Base-by-base conservation (phyloP, 2,113 vertebrate genomes). In the Cacatua alba region DNA sequence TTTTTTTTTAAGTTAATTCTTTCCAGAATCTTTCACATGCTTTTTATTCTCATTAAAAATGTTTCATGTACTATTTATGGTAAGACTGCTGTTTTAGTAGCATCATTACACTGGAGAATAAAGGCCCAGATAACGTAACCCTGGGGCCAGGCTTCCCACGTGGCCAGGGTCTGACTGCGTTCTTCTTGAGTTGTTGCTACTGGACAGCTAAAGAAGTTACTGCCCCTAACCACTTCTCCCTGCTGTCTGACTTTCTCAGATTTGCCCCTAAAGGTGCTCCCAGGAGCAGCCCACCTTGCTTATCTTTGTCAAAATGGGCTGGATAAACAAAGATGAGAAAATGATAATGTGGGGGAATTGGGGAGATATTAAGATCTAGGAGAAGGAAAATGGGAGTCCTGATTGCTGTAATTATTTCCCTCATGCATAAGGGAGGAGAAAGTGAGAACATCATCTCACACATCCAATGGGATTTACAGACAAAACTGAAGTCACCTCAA, bases 231-330 rank as follows among this genome's bases (percentile, higher is more conserved):
- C 10, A 7, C 16, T 57, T 7, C 9, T 26, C 23, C 15, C 31
- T 55, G 6, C 33, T 64, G 2, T 14, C 35, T 59, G 43, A 29
- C 33, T 39, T 67, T 21, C 70, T 62, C 25, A 62, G 21, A 11
- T 7, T 21, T 82, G 17, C 14, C 13, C 21, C 26, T 49, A 26
- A 20, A 65, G 13, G 6, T 2, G 5, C 8, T 62, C 15, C 26
- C 2, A 7, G 24, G 18, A 70, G 41, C 49, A 89, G 20, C 26
- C 25, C 1, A 1, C 11, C 26, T 33, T 6, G 0, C 12, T 60
- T 13, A 16, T 35, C 13, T 57, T 57, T 77, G 25, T 68, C 49
- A 48, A 48, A 72, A 81, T 46, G 13, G 8, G 14, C 10, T 63
- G 43, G 35, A 17, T 52, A 63, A 78, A 4, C 49, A 67, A 88